These are phyloP conservation scores for Chromobotia macracanthus DNA, from an alignment of 2,797 vertebrate genomes.

Conservation along the genomic window DNA sequence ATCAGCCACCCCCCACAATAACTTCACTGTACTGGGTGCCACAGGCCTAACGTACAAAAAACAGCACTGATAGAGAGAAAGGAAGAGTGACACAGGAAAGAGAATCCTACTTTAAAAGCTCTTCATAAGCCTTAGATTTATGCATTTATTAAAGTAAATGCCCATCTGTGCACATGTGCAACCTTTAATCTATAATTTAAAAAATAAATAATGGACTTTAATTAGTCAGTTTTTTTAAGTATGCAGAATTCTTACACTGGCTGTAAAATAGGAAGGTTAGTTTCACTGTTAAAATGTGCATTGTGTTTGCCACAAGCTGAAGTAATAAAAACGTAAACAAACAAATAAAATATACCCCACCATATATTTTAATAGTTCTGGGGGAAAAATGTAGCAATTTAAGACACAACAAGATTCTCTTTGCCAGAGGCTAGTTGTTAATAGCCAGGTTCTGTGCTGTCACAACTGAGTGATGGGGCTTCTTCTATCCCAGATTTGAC, in stretches of 20 bases:
- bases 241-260: not conserved
- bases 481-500: constrained; percentile 68
- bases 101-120: not conserved
- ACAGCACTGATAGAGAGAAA: constrained; percentile 2
- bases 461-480: constrained; percentile 63
- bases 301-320: constrained; percentile 22
- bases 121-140: constrained; percentile 25
- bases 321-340: constrained; percentile 17
- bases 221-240: too few relatives aligned
- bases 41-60: constrained; percentile 19
- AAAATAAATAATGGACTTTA: too few relatives aligned
- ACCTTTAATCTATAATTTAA: not conserved
- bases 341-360: constrained; percentile 34
- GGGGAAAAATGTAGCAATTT: constrained; percentile 70
- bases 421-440: constrained; percentile 38
- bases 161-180: not conserved
- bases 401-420: constrained; percentile 54
- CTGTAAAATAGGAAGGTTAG: not conserved
- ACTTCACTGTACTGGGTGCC: constrained; percentile 19
- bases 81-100: not conserved
- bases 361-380: constrained; percentile 59
- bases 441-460: constrained; percentile 38
- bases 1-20: constrained; percentile 7
- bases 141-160: constrained; percentile 4
- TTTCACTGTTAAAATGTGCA: constrained; percentile 22